A percentile compares a stretch with the other conserved stretches of the same genome.
phyloP scores from a whole-genome alignment of 2,888 invertebrate species.

The Cybosia mesomella region DNA sequence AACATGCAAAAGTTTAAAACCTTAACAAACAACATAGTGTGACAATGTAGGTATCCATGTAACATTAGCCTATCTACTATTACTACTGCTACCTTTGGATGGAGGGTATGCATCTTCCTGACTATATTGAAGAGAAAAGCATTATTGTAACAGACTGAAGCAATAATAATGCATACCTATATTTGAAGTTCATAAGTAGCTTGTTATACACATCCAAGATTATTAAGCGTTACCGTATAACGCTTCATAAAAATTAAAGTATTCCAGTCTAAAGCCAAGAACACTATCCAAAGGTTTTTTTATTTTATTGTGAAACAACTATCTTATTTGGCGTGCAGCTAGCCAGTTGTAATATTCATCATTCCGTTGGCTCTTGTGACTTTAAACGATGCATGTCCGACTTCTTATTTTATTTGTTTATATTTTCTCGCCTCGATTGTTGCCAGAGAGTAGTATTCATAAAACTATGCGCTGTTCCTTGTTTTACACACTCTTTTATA shows the following conservation, averaged over 20 bases:
- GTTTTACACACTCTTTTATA: slow-evolving; percentile 80
- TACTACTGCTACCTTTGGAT: background rate
- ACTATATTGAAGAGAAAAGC: background rate
- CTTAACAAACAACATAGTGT: no score
- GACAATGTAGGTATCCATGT: no score
- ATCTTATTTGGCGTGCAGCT: slow-evolving; percentile 70
- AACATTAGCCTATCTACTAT: no score
- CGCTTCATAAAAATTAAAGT: slow-evolving; percentile 62
- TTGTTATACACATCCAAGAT: slow-evolving; percentile 19
- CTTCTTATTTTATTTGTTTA: slow-evolving; percentile 65
- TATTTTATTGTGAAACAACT: slow-evolving; percentile 58
- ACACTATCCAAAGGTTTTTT: slow-evolving; percentile 61
- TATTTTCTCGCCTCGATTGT: slow-evolving; percentile 79
- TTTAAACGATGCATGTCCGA: slow-evolving; percentile 80
- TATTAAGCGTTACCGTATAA: no score
- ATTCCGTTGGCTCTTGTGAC: slow-evolving; percentile 76
- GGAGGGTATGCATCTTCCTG: background rate
- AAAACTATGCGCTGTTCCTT: slow-evolving; percentile 75
- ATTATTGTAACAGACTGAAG: no score
- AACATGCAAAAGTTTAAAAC: no score
- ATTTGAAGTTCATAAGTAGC: slow-evolving; percentile 8
- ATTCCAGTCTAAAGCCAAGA: slow-evolving; percentile 57
- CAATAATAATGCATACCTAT: background rate
- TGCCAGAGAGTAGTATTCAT: slow-evolving; percentile 77
- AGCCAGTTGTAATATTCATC: slow-evolving; percentile 81